Conservation (phyloP, 1,140 invertebrate genomes). For the Drosophila rhopaloa region DNA sequence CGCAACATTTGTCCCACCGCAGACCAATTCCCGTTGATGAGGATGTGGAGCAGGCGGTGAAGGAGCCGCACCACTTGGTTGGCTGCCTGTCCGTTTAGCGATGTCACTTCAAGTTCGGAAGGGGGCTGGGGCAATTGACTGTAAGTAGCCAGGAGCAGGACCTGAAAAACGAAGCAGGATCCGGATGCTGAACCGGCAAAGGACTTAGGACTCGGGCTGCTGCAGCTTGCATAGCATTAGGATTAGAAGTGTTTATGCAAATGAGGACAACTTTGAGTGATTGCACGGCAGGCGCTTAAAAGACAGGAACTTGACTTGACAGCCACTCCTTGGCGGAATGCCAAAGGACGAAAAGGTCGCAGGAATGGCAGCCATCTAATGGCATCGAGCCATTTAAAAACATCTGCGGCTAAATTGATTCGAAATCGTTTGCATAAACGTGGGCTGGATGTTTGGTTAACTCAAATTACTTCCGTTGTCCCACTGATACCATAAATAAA, state of each 20-base stretch:
- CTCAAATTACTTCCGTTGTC: slow-evolving; percentile 28
- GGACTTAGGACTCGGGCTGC: slow-evolving; percentile 19
- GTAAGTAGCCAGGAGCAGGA: slow-evolving; percentile 63
- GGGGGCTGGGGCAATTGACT: slow-evolving; percentile 64
- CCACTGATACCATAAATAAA: slow-evolving; percentile 21
- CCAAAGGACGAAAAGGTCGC: slow-evolving; percentile 8
- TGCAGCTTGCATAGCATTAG: slow-evolving; percentile 73
- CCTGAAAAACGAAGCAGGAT: not conserved
- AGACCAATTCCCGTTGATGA: slow-evolving; percentile 60
- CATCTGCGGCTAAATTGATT: slow-evolving; percentile 51
- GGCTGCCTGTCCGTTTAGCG: slow-evolving; percentile 50
- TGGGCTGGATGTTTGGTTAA: slow-evolving; percentile 16
- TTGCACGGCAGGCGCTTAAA: slow-evolving; percentile 52
- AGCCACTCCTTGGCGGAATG: slow-evolving; percentile 37
- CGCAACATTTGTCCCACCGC: slow-evolving; percentile 27
- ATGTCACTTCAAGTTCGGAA: slow-evolving; percentile 56
- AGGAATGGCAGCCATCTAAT: slow-evolving; percentile 18
- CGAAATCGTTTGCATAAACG: slow-evolving; percentile 56
- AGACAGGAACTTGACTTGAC: slow-evolving; percentile 34
- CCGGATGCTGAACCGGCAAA: slow-evolving; percentile 23
- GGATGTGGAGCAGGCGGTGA: not conserved
- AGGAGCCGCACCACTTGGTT: slow-evolving; percentile 26
- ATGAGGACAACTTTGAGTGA: slow-evolving; percentile 79
- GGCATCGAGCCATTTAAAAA: slow-evolving; percentile 48
- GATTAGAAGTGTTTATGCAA: slow-evolving; percentile 82